phyloP scores from a whole-genome alignment of 2,888 invertebrate species.

The Acleris laterana region DNA sequence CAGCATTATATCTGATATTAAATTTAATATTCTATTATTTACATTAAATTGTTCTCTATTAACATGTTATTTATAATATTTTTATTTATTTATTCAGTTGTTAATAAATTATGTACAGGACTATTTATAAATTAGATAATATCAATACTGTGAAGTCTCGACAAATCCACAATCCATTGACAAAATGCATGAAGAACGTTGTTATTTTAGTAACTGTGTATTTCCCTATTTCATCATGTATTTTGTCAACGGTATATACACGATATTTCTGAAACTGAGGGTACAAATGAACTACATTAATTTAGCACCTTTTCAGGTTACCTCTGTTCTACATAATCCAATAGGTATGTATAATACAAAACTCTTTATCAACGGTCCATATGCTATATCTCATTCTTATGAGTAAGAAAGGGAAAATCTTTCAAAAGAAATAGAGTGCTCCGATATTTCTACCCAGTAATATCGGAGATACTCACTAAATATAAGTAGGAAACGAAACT shows the following conservation, averaged over 20 bases:
- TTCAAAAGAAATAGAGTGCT: too few species aligned
- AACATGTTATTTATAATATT: constrained; percentile 83
- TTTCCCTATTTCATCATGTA: constrained; percentile 27
- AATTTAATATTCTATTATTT: constrained; percentile 85
- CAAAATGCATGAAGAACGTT: constrained; percentile 48
- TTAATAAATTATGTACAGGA: constrained; percentile 84
- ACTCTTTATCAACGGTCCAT: background rate
- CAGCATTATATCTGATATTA: constrained; percentile 78
- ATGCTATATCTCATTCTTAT: background rate
- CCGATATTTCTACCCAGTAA: too few species aligned
- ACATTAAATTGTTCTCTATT: constrained; percentile 84
- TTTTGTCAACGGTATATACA: constrained; percentile 46
- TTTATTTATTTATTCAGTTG: constrained; percentile 75
- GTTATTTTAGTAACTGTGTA: constrained; percentile 19
- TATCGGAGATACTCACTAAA: too few species aligned
- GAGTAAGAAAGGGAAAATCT: too few species aligned
- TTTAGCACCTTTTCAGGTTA: constrained; percentile 80
- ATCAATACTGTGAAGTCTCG: constrained; percentile 81
- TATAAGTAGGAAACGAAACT: too few species aligned
- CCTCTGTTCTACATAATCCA: constrained; percentile 52
- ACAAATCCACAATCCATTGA: constrained; percentile 61
- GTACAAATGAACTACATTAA: constrained; percentile 59
- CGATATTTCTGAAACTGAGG: constrained; percentile 51
- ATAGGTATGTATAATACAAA: constrained; percentile 21
- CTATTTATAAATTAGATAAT: constrained; percentile 83